phyloP scores from a whole-genome alignment of 2,888 invertebrate genomes.

The Ommatoiulus sabulosus region DNA sequence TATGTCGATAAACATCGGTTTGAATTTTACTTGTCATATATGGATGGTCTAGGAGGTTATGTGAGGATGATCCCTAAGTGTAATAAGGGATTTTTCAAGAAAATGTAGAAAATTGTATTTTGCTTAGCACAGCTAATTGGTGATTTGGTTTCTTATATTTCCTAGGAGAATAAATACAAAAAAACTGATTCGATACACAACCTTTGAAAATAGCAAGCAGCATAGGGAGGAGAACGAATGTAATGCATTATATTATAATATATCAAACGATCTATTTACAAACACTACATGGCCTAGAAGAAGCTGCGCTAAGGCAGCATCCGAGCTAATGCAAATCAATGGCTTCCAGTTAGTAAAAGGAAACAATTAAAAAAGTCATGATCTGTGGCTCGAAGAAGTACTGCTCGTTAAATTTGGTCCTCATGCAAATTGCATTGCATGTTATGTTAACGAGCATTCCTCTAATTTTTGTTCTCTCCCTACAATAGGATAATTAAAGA shows the following conservation, averaged over 20 bases:
- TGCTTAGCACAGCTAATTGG: background rate
- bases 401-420: slow-evolving; percentile 36
- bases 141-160: background rate
- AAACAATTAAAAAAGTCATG: background rate
- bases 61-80: no score
- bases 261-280: background rate
- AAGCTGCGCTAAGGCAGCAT: slow-evolving; percentile 30
- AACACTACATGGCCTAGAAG: background rate
- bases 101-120: background rate
- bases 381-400: background rate
- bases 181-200: background rate
- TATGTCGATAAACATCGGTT: no score
- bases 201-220: slow-evolving; percentile 23
- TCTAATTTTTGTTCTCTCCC: slow-evolving; percentile 5
- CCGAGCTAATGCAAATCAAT: background rate
- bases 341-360: slow-evolving; percentile 1
- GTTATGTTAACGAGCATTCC: slow-evolving; percentile 36
- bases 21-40: no score
- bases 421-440: slow-evolving; percentile 38
- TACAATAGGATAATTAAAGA: slow-evolving; percentile 30
- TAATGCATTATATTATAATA: background rate
- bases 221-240: background rate
- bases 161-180: background rate
- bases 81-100: no score
- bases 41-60: no score